Percentiles rank a stretch among this genome's conserved stretches.
These are phyloP conservation scores for Rhabdomys dilectus DNA, from an alignment of 2,113 vertebrate genomes.

Conservation along the genomic window DNA sequence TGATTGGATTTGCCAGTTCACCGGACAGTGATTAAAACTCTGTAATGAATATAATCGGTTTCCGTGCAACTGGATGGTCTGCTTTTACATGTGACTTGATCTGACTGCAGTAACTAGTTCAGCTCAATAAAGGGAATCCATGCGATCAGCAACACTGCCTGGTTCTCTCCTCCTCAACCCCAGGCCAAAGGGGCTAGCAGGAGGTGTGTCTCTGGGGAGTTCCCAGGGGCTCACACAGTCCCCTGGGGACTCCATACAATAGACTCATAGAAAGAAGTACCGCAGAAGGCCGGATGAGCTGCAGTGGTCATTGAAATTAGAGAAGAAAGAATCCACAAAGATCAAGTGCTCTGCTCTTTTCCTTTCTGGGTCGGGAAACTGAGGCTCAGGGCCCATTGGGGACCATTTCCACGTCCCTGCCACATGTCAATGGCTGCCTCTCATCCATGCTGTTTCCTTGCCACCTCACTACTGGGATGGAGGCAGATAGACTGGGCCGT, in stretches of 20 bases:
- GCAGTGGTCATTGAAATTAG: neutral
- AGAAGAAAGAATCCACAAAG: neutral
- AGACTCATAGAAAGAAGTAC: neutral
- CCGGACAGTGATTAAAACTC: slow-evolving; percentile 96
- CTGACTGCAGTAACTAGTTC: slow-evolving; percentile 99
- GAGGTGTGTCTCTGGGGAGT: neutral
- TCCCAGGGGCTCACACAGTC: neutral
- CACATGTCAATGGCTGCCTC: neutral
- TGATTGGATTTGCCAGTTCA: slow-evolving; percentile 99
- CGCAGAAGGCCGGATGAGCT: neutral
- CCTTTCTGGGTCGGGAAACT: neutral
- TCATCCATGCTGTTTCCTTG: neutral
- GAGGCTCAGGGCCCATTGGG: neutral
- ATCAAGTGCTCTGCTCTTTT: neutral
- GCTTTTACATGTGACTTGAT: slow-evolving; percentile 99
- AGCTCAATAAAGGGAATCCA: slow-evolving; percentile 95
- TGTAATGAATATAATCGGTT: slow-evolving; percentile 98
- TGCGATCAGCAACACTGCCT: slow-evolving; percentile 86
- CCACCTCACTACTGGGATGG: neutral
- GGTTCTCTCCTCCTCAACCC: slow-evolving; percentile 64
- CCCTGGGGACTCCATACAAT: neutral
- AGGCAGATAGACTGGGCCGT: neutral
- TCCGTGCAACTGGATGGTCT: slow-evolving; percentile 98
- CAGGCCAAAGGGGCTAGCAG: slow-evolving; percentile 49
- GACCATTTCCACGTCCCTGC: neutral